A percentile compares a stretch with the other conserved stretches of the same genome.
Evolutionary conservation across 2,113 vertebrate species (phyloP).

Genomic region (Mastomys coucha): DNA sequence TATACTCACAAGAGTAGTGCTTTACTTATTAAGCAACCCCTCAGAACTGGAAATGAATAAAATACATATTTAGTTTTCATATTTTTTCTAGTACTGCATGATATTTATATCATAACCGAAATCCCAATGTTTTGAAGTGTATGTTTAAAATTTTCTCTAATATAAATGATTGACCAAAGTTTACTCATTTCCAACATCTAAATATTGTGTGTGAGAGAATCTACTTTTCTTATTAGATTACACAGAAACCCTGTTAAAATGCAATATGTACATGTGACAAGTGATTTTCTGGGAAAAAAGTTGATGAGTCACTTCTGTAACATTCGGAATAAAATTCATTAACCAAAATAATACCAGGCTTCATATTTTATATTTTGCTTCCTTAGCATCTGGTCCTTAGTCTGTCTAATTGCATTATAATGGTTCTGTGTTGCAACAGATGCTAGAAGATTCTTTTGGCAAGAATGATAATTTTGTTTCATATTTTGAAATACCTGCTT

Average conservation of each 20-base stretch:
- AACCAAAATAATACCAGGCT: slow-evolving; percentile 74
- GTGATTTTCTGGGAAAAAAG: slow-evolving; percentile 26
- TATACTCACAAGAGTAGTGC: neutral
- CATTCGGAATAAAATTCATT: slow-evolving; percentile 79
- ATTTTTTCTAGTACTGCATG: slow-evolving; percentile 7
- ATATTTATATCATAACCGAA: neutral
- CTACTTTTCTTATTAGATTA: slow-evolving; percentile 57
- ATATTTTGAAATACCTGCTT: slow-evolving; percentile 75
- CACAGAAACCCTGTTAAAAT: slow-evolving; percentile 46
- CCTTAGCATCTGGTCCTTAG: slow-evolving; percentile 84
- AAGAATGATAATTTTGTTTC: slow-evolving; percentile 71
- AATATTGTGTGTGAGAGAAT: slow-evolving; percentile 9
- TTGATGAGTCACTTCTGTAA: slow-evolving; percentile 61
- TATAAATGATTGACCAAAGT: neutral
- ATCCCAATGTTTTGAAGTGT: neutral
- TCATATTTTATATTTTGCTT: slow-evolving; percentile 83
- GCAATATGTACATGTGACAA: slow-evolving; percentile 56
- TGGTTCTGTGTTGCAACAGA: slow-evolving; percentile 82
- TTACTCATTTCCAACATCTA: slow-evolving; percentile 42
- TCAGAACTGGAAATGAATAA: neutral
- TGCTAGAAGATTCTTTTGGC: slow-evolving; percentile 77
- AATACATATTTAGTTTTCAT: neutral
- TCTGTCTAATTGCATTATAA: slow-evolving; percentile 86
- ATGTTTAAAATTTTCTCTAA: slow-evolving; percentile 1
- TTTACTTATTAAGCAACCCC: neutral